Base-by-base conservation (phyloP, 1,140 invertebrate genomes). In the Heliconius melpomene region DNA sequence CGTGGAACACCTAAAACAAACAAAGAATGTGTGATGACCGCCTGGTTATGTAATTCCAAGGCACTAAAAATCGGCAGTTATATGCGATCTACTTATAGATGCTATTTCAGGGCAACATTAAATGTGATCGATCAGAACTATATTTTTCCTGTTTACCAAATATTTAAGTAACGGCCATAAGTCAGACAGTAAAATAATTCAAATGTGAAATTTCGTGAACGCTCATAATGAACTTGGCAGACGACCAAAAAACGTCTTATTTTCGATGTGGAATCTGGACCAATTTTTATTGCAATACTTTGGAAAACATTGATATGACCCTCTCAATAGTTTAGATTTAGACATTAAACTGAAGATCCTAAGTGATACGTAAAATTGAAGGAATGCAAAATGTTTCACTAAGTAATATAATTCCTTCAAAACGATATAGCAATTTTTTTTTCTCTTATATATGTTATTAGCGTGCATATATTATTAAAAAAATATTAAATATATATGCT, bases 131-230 rank as follows among this genome's bases (percentile, higher is more conserved):
- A 94, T 93, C 91, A 91, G 87, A 87, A 87, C 91, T 90, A 93
- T 94, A 94, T 94, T 94, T 94, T 94, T 94, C 92, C 89, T 93
- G 93, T 94, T 94, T 94, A 94, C 93, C 92, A 94, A 94, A 94
- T 94, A 94, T 94, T 94, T 93, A 94, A 94, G 93, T 94, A 94
- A 94, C 93, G 88, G 90, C 93, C 88, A 93, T 94, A 94, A 94
- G 91, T 94, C 92, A 93, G 92, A 90, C 91, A 92, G 92, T 94
- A 93, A 94, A 94, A 94, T 94, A 94, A 94, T 94, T 94, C 93
- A 93, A 94, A 94, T 94, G 93, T 93, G 91, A 94, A 94, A 94
- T 93, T 94, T 94, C 93, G 94, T 93, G 92, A 94, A 94, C 93
- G 90, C 90, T 94, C 91, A 94, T 94, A 94, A 94, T 94, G 93